Base-by-base conservation (phyloP, 2,797 vertebrate genomes). In the Micrastur ruficollis region DNA sequence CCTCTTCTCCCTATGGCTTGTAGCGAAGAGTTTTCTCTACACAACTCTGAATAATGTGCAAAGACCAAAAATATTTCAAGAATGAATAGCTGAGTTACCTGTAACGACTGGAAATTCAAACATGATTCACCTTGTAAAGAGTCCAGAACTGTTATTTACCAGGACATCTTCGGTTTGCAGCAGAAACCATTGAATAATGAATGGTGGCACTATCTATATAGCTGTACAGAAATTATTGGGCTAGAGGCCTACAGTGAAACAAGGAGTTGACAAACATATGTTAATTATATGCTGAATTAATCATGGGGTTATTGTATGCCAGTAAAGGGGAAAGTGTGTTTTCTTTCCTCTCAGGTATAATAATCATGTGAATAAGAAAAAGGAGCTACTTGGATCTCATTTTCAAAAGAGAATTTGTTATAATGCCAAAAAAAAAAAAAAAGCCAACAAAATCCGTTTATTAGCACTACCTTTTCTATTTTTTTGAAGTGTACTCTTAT, bases 61-160 rank as follows among this genome's bases (percentile, higher is more conserved):
- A 36, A 56, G 40, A 66, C 65, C 17, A 62, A 65, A 91, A 90
- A 29, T 55, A 55, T 58, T 81, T 62, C 27, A 62, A 71, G 52
- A 78, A 65, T 12, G 34, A 89, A 59, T 55, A 80, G 29, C 67
- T 38, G 56, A 81, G 38, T 87, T 91, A 89, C 89, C 96, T 95
- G 49, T 12, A 70, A 91, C 1, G 4, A 47, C 44, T 59, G 68
- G 68, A 68, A 86, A 80, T n/a, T 62, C 38, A 58, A 89, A 84
- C 50, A 38, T 62, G 32, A 47, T 46, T 95, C 56, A 53, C 62
- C 32, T 74, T 14, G 19, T 85, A 16, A 16, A 11, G 52, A 59
- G 40, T 72, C 79, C 72, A 61, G 2, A 66, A 4, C 22, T 52
- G 4, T 31, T 62, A 19, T n/a, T 91, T 78, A 31, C 36, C 34